Evolutionary conservation across 2,113 vertebrate species (phyloP).

Genomic region (Pituophis catenifer): DNA sequence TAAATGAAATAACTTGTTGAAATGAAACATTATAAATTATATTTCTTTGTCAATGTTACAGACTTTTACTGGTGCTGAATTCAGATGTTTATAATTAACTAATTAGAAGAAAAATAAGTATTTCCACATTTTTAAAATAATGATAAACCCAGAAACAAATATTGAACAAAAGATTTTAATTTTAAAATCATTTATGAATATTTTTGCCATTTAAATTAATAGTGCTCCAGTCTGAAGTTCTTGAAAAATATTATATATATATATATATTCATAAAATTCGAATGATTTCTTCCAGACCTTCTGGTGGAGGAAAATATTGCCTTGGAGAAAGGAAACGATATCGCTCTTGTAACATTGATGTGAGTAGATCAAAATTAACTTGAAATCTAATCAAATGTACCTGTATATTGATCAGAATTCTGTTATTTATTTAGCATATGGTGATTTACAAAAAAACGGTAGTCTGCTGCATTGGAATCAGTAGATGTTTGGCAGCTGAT

Average conservation of each 20-base stretch:
- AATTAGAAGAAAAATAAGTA: background rate
- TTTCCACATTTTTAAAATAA: background rate
- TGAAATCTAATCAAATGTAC: background rate
- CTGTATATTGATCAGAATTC: background rate
- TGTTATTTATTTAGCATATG: background rate
- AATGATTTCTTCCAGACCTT: constrained; percentile 82
- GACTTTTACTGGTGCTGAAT: background rate
- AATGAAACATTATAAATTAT: background rate
- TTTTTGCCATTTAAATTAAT: background rate
- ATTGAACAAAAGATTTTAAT: background rate
- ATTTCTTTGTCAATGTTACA: background rate
- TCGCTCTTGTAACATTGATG: constrained; percentile 94
- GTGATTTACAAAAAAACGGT: background rate
- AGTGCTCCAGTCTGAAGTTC: background rate
- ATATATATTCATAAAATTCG: background rate
- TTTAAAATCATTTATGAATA: background rate
- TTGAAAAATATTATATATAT: background rate
- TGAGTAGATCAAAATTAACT: constrained; percentile 76
- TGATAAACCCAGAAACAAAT: background rate
- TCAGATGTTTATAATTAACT: background rate
- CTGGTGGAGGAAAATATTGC: constrained; percentile 96
- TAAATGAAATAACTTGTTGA: background rate
- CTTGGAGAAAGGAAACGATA: constrained; percentile 96
- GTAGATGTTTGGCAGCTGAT: background rate
- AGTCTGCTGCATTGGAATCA: background rate